phyloP scores from a whole-genome alignment of 2,113 vertebrate genomes.

The Erpornis zantholeuca region DNA sequence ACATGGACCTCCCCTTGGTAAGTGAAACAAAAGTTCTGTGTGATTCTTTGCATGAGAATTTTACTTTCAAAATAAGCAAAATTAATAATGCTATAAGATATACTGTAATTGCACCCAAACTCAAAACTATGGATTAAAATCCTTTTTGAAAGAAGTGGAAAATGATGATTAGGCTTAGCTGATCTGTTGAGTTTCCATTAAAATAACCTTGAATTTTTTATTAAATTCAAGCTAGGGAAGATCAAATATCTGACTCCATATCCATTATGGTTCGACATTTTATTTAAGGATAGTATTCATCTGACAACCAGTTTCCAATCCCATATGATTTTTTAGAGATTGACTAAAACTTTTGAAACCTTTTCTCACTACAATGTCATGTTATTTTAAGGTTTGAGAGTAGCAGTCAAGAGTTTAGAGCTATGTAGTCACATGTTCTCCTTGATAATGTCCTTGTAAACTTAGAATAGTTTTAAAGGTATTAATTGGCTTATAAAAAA shows the following conservation, averaged over 20 bases:
- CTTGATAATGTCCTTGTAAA: neutral
- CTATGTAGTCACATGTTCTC: neutral
- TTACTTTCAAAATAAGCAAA: neutral
- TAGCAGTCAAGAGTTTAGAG: neutral
- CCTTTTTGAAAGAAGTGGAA: constrained; percentile 31
- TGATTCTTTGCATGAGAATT: neutral
- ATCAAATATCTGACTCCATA: constrained; percentile 20
- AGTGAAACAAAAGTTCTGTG: constrained; percentile 63
- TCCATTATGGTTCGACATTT: constrained; percentile 41
- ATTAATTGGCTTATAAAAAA: neutral
- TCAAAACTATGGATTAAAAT: constrained; percentile 1
- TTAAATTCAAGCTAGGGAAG: constrained; percentile 49
- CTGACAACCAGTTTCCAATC: constrained; percentile 31
- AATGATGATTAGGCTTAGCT: constrained; percentile 52
- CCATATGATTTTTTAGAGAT: neutral
- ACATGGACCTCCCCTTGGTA: constrained; percentile 96
- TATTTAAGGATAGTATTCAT: constrained; percentile 57
- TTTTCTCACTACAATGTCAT: neutral
- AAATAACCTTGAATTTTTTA: constrained; percentile 27
- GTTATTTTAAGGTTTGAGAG: constrained; percentile 3
- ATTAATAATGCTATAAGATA: neutral
- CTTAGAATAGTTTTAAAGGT: neutral
- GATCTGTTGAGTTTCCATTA: neutral
- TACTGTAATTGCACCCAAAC: neutral
- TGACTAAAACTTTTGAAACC: constrained; percentile 36